Conservation (phyloP, 2,113 vertebrate genomes). For the Psammodynastes pulverulentus region DNA sequence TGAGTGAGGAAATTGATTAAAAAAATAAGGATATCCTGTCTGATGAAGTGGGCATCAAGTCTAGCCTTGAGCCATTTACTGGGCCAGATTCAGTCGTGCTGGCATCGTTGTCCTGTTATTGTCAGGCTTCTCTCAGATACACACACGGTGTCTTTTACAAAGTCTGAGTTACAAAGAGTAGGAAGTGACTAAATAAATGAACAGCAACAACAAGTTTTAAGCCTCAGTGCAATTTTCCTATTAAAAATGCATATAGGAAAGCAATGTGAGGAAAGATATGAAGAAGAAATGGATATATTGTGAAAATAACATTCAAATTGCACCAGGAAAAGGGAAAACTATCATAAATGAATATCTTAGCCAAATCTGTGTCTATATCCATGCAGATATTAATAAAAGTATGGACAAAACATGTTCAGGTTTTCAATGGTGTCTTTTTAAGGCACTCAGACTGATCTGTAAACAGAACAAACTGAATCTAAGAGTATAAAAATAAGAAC, state of each 20-base stretch:
- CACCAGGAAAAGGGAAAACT: background rate
- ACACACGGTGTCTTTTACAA: background rate
- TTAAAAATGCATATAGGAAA: background rate
- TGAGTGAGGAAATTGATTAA: background rate
- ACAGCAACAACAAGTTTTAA: background rate
- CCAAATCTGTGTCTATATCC: background rate
- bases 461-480: background rate
- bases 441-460: background rate
- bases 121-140: background rate
- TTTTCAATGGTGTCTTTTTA: background rate
- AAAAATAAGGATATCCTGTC: background rate
- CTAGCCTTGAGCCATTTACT: background rate
- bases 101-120: background rate
- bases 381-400: background rate
- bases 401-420: background rate
- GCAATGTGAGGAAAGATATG: background rate
- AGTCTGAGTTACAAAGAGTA: background rate
- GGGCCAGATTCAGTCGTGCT: background rate
- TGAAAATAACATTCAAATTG: background rate
- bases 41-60: background rate
- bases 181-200: background rate
- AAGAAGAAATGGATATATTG: background rate
- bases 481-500: background rate
- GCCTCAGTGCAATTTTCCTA: background rate
- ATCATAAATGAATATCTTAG: background rate